Conservation (phyloP, 1,140 invertebrate genomes). For the Aphis craccivora region DNA sequence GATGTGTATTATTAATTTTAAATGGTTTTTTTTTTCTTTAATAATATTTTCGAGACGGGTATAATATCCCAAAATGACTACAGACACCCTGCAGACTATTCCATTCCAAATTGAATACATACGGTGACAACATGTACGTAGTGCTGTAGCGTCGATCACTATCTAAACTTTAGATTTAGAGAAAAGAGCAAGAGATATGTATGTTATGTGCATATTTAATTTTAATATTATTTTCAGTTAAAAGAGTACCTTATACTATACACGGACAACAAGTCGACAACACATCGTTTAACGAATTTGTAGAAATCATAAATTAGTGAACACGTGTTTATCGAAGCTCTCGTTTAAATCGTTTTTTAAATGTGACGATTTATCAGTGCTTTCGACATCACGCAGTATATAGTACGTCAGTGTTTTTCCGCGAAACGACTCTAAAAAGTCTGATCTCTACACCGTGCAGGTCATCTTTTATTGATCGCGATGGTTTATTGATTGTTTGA, state of each 20-base stretch:
- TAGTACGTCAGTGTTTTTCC: too few species aligned
- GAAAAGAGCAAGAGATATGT: neutral
- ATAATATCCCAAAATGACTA: neutral
- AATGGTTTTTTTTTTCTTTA: neutral
- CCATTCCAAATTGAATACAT: neutral
- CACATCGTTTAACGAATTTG: too few species aligned
- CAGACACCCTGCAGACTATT: neutral
- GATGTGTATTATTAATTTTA: constrained; percentile 8
- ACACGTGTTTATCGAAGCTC: too few species aligned
- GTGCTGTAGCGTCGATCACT: neutral
- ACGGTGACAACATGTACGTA: neutral
- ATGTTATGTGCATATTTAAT: too few species aligned
- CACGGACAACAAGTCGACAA: too few species aligned
- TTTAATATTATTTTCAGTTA: neutral
- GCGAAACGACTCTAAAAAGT: neutral
- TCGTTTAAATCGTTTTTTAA: too few species aligned
- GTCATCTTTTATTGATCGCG: neutral
- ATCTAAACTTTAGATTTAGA: neutral
- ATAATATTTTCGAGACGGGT: neutral
- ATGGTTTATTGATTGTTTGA: neutral
- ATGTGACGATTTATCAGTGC: too few species aligned
- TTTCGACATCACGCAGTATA: too few species aligned
- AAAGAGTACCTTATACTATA: too few species aligned
- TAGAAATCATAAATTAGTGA: too few species aligned
- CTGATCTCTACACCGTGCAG: neutral